Base-by-base conservation (phyloP, 2,113 vertebrate genomes). In the Polyodon spathula region DNA sequence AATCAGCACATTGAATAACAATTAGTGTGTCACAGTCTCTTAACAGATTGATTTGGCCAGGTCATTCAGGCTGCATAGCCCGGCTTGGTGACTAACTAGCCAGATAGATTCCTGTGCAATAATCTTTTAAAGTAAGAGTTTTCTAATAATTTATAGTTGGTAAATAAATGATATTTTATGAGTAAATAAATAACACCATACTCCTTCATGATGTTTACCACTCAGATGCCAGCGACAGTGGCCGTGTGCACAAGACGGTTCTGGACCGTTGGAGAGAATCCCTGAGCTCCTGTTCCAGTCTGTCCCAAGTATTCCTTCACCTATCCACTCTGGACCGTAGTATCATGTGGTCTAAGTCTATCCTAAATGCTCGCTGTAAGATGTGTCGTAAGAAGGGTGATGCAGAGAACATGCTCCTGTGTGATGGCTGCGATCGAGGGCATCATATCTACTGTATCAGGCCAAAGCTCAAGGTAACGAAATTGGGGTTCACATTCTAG, bases 301-400 rank as follows among this genome's bases (percentile, higher is more conserved):
- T 98, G 40, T 98, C 95, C 17, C 95, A 99, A 86, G 88, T 99
- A 56, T 99, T 99, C 63, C 86, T 99, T 46, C 95, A 99, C 66
- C 84, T 99, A 10, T 95, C 94, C 63, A 95, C 88, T 0, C 46
- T 99, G 84, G 96, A 99, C 73, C 85, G 93, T 48, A 97, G 94
- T 8, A 80, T 99, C 40, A 76, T 91, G 60, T 99, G 96, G 95
- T 93, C 95, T 10, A 95, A 95, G 57, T 99, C 96, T 10, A 83
- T 98, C 72, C 84, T 97, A 58, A 98, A 99, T 0, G 88, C 95
- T 46, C 95, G 96, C 68, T 99, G 96, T 57, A 94, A 96, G 68
- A 87, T 97, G 71, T 99, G 96, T 76, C 85, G 94, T 10, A 89
- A 90, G 65, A 99, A 99, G 52, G 94, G 95, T 0, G 95, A 96